phyloP scores from a whole-genome alignment of 2,888 invertebrate species.

The Erynnis tages region DNA sequence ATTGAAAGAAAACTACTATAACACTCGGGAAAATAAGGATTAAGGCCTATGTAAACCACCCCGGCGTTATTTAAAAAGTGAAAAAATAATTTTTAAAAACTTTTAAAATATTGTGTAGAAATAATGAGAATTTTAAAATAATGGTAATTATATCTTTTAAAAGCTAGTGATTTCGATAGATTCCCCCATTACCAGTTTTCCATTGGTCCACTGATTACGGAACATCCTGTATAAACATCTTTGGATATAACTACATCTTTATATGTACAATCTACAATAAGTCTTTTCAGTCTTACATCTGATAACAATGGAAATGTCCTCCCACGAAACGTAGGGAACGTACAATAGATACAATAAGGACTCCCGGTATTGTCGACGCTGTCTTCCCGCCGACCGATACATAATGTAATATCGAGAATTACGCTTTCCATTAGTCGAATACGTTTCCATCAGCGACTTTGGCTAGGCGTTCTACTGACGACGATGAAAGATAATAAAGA shows the following conservation, averaged over 20 bases:
- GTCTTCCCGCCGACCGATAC: slow-evolving; percentile 20
- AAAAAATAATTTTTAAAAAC: too few relatives aligned
- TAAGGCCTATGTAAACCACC: too few relatives aligned
- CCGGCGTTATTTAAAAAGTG: too few relatives aligned
- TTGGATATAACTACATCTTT: neutral
- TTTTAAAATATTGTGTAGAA: too few relatives aligned
- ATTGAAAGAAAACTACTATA: too few relatives aligned
- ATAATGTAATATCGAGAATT: slow-evolving; percentile 26
- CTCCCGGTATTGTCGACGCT: slow-evolving; percentile 19
- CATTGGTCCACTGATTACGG: too few relatives aligned
- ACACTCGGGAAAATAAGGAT: too few relatives aligned
- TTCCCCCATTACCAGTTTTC: too few relatives aligned
- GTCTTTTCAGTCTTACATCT: neutral
- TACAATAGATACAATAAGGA: slow-evolving; percentile 19
- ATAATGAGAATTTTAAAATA: too few relatives aligned
- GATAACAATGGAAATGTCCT: slow-evolving; percentile 19
- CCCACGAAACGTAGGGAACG: slow-evolving; percentile 1
- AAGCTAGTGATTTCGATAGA: too few relatives aligned
- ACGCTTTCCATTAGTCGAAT: slow-evolving; percentile 26
- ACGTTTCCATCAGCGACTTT: slow-evolving; percentile 10
- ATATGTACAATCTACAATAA: neutral
- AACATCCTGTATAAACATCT: too few relatives aligned
- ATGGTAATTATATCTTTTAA: too few relatives aligned
- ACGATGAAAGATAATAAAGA: neutral
- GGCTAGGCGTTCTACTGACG: neutral